Conservation (phyloP, 2,797 vertebrate species). For the Semaprochilodus insignis region DNA sequence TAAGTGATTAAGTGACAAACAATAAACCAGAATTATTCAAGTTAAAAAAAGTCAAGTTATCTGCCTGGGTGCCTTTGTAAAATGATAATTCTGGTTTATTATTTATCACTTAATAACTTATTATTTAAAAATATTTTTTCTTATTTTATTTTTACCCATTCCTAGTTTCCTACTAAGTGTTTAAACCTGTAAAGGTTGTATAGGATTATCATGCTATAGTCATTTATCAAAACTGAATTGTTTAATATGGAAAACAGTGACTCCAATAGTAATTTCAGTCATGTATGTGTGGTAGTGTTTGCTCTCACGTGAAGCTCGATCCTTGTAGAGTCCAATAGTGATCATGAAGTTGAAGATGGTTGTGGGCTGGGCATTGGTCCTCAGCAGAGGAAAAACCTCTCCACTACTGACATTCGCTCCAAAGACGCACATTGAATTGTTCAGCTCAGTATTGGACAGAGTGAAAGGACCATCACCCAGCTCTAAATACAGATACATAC, state of each 20-base stretch:
- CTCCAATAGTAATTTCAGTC: neutral
- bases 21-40: neutral
- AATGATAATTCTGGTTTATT: too few relatives aligned
- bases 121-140: too few relatives aligned
- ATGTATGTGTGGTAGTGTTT: slow-evolving; percentile 27
- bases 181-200: too few relatives aligned
- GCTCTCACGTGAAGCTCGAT: slow-evolving; percentile 88
- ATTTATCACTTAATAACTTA: too few relatives aligned
- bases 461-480: slow-evolving; percentile 94
- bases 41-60: neutral
- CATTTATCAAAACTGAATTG: too few relatives aligned
- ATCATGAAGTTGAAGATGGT: slow-evolving; percentile 96
- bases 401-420: slow-evolving; percentile 89
- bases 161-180: too few relatives aligned
- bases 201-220: too few relatives aligned
- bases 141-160: too few relatives aligned
- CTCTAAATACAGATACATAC: slow-evolving; percentile 72
- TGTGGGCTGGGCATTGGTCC: slow-evolving; percentile 73
- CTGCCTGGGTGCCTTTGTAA: too few relatives aligned
- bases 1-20: neutral
- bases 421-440: slow-evolving; percentile 88
- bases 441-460: slow-evolving; percentile 85
- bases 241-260: neutral
- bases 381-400: slow-evolving; percentile 87
- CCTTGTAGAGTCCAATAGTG: slow-evolving; percentile 90